A percentile compares a stretch with the other conserved stretches of the same genome.
phyloP scores from a whole-genome alignment of 2,888 invertebrate species.

The Elaeidobius kamerunicus region DNA sequence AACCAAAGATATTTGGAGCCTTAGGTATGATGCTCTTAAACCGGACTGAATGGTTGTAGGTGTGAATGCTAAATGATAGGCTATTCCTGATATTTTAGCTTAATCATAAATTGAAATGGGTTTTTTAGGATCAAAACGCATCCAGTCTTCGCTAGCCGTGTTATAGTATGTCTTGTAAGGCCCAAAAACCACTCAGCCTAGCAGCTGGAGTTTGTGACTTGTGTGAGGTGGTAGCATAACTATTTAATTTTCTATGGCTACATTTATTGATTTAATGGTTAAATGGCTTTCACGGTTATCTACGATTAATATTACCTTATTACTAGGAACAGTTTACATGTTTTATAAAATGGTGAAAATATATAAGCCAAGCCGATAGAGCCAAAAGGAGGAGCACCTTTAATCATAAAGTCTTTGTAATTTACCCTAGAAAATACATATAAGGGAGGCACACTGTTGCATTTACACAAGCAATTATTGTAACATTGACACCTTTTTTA shows the following conservation, averaged over 20 bases:
- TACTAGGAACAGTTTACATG: slow-evolving; percentile 6
- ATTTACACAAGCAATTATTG: too few relatives aligned
- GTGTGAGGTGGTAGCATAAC: slow-evolving; percentile 1
- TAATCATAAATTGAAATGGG: not conserved
- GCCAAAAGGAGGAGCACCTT: slow-evolving; percentile 3
- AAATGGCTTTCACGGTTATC: not conserved
- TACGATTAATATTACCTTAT: not conserved
- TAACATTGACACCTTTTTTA: too few relatives aligned
- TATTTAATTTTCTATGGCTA: not conserved
- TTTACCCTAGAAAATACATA: not conserved
- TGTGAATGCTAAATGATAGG: not conserved
- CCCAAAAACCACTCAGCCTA: not conserved
- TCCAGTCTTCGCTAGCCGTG: not conserved
- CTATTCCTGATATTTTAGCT: not conserved
- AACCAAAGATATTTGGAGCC: too few relatives aligned
- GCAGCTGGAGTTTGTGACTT: not conserved
- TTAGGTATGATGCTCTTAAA: too few relatives aligned
- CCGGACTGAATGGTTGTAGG: slow-evolving; percentile 1
- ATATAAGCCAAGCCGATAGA: not conserved
- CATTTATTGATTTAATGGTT: not conserved
- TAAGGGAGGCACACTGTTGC: not conserved
- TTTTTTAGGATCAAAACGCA: not conserved
- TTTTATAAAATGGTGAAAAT: slow-evolving; percentile 2
- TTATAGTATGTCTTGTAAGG: not conserved
- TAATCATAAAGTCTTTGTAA: slow-evolving; percentile 2